Conservation (phyloP, 2,888 invertebrate species). For the Silvanus unidentatus region DNA sequence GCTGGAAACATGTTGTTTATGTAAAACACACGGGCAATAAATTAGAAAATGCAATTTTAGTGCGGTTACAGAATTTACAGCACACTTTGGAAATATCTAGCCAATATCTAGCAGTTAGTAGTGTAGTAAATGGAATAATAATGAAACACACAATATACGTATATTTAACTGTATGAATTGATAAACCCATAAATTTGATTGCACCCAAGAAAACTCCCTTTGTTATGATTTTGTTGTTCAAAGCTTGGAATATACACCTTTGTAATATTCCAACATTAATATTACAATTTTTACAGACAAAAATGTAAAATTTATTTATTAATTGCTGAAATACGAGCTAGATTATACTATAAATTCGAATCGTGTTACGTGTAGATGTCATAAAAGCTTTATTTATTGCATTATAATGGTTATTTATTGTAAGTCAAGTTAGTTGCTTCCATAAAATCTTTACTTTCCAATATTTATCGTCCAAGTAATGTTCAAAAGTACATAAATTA, state of each 20-base stretch:
- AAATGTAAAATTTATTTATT: constrained; percentile 29
- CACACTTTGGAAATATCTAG: constrained; percentile 32
- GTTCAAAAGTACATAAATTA: no score
- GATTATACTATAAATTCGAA: constrained; percentile 37
- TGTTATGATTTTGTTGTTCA: no score
- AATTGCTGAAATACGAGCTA: constrained; percentile 33
- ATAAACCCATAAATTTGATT: no score
- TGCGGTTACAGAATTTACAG: no score
- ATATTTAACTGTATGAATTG: no score
- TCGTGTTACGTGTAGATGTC: constrained; percentile 42
- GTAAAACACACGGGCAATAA: constrained; percentile 38
- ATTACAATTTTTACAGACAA: constrained; percentile 21
- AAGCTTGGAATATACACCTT: no score
- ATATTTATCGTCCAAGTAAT: no score
- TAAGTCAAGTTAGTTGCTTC: constrained; percentile 2
- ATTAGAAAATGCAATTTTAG: constrained; percentile 33
- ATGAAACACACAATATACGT: background rate
- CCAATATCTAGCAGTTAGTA: constrained; percentile 8
- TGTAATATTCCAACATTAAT: no score
- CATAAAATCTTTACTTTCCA: background rate
- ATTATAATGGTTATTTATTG: constrained; percentile 45
- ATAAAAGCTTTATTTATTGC: constrained; percentile 42
- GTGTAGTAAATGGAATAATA: background rate
- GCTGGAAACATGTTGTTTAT: constrained; percentile 36
- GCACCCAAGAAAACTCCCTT: no score